These are phyloP conservation scores for Ceyx erithaca DNA, from an alignment of 2,797 vertebrate species.

Conservation along the genomic window DNA sequence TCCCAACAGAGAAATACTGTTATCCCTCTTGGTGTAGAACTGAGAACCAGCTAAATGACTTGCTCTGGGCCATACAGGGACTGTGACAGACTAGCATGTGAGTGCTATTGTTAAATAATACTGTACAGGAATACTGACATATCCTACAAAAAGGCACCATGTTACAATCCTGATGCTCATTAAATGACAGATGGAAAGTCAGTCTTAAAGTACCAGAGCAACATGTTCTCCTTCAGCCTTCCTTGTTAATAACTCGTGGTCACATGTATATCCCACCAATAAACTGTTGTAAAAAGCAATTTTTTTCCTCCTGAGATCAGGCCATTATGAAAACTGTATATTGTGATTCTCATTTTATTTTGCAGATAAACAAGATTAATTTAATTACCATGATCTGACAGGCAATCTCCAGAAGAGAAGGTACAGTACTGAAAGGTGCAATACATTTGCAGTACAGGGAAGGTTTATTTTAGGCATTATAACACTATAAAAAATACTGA, in stretches of 20 bases:
- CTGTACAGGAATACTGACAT: neutral
- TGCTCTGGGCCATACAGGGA: neutral
- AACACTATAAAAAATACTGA: neutral
- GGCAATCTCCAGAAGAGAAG: neutral
- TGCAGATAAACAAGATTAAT: conserved; percentile 14
- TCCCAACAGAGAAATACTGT: neutral
- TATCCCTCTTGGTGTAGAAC: neutral
- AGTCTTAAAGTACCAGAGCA: neutral
- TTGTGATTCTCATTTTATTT: conserved; percentile 16
- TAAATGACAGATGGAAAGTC: neutral
- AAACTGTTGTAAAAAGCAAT: neutral
- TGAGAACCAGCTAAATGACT: neutral
- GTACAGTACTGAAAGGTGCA: neutral
- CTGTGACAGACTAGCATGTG: neutral
- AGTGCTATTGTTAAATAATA: neutral
- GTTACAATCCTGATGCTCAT: neutral
- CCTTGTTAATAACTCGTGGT: neutral
- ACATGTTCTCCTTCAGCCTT: neutral
- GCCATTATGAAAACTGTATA: neutral
- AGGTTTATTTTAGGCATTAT: conserved; percentile 9
- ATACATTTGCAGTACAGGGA: neutral
- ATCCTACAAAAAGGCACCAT: neutral
- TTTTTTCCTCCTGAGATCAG: neutral
- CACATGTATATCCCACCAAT: neutral
- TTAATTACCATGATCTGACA: neutral